phyloP scores from a whole-genome alignment of 2,797 vertebrate genomes.

The Falco columbarius region DNA sequence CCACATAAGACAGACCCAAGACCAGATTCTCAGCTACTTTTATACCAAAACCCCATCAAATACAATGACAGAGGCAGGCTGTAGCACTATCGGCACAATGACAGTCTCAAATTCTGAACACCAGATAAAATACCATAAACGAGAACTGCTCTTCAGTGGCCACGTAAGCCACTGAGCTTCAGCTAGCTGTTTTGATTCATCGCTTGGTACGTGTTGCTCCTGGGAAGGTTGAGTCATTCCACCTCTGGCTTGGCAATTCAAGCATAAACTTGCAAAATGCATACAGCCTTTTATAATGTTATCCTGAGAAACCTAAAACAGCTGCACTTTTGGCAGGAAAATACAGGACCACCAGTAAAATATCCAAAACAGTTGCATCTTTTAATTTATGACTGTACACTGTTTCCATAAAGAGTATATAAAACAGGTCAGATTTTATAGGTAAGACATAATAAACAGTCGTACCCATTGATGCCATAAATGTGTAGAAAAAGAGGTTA shows the following conservation, averaged over 20 bases:
- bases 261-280: constrained; percentile 75
- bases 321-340: constrained; percentile 77
- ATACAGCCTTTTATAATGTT: constrained; percentile 74
- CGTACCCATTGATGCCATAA: constrained; percentile 69
- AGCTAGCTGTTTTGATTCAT: constrained; percentile 69
- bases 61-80: not conserved
- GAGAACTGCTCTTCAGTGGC: constrained; percentile 23
- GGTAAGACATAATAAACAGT: constrained; percentile 76
- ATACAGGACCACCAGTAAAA: constrained; percentile 79
- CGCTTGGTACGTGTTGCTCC: constrained; percentile 65
- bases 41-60: not conserved
- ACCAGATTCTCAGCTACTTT: not conserved
- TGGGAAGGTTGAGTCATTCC: constrained; percentile 80
- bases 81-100: accelerated
- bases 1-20: accelerated
- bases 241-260: constrained; percentile 74
- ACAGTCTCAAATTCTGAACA: not conserved
- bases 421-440: constrained; percentile 77
- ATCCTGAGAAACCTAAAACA: constrained; percentile 79
- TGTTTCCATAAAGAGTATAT: constrained; percentile 78
- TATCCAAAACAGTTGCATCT: constrained; percentile 79
- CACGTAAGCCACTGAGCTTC: constrained; percentile 7
- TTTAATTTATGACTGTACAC: constrained; percentile 75
- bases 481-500: constrained; percentile 63
- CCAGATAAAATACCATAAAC: not conserved